A percentile compares a stretch with the other conserved stretches of the same genome.
phyloP scores from a whole-genome alignment of 2,888 invertebrate species.

The Zonitis immaculata region DNA sequence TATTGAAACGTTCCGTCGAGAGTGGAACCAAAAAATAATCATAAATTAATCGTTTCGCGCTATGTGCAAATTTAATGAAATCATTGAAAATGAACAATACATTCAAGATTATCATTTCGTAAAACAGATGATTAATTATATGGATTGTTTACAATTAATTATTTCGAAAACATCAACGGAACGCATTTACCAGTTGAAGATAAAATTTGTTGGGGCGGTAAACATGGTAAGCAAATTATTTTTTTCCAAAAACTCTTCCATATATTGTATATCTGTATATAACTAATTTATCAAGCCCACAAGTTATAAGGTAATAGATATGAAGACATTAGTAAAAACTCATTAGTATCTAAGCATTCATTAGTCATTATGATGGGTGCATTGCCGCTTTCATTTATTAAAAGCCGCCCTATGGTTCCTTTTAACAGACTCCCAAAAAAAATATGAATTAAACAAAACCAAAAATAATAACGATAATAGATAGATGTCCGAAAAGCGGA shows the following conservation, averaged over 20 bases:
- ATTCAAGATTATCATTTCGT: no score
- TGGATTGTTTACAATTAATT: conserved; percentile 11
- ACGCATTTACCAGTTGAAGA: conserved; percentile 12
- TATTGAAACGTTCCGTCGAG: no score
- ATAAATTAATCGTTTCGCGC: no score
- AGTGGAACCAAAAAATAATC: no score
- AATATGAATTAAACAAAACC: not conserved
- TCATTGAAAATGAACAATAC: no score
- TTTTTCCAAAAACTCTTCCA: no score
- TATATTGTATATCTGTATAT: no score
- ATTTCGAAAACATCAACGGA: conserved; percentile 14
- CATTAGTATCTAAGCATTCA: conserved; percentile 34
- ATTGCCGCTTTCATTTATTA: conserved; percentile 27
- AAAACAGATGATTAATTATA: no score
- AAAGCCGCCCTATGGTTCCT: not conserved
- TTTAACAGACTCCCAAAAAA: not conserved
- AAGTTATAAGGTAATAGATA: conserved; percentile 29
- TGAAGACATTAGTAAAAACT: conserved; percentile 40
- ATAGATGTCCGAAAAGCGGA: not conserved
- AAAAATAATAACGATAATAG: not conserved
- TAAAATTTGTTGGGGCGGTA: conserved; percentile 9
- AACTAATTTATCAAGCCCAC: conserved; percentile 21
- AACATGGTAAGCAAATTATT: conserved; percentile 22
- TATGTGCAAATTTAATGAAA: no score
- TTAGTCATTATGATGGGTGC: conserved; percentile 35